Conservation (phyloP, 2,797 vertebrate genomes). For the Urophycis tenuis region DNA sequence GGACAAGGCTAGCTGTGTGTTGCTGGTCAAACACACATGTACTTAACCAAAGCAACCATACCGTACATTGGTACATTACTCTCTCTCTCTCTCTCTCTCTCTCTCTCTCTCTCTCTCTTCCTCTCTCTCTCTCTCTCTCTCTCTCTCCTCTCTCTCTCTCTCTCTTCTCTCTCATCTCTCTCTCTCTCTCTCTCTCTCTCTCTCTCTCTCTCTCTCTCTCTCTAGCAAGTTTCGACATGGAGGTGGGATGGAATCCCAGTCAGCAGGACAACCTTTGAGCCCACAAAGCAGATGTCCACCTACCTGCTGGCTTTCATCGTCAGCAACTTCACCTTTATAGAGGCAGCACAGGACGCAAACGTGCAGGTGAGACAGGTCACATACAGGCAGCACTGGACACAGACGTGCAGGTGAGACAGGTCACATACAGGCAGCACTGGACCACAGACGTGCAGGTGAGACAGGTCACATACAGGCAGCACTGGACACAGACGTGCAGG, state of each 20-base stretch:
- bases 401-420: not conserved
- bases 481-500: no score
- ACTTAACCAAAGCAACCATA: no score
- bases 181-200: conserved; percentile 1
- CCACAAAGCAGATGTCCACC: conserved; percentile 83
- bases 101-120: no score
- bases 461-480: no score
- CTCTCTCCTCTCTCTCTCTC: not conserved
- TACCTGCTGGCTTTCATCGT: conserved; percentile 90
- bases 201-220: conserved; percentile 2
- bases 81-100: no score
- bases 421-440: no score
- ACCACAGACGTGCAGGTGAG: no score
- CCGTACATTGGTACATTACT: no score
- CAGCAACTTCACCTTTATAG: conserved; percentile 57
- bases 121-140: no score
- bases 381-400: not conserved
- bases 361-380: conserved; percentile 61
- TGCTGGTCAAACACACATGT: no score
- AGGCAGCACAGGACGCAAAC: accelerated
- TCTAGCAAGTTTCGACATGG: conserved; percentile 28
- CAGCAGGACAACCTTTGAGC: conserved; percentile 63
- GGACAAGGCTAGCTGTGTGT: no score
- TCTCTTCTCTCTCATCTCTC: conserved; percentile 10
- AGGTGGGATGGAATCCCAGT: not conserved